Evolutionary conservation across 2,797 vertebrate genomes (phyloP).

Genomic region (Lemur catta): DNA sequence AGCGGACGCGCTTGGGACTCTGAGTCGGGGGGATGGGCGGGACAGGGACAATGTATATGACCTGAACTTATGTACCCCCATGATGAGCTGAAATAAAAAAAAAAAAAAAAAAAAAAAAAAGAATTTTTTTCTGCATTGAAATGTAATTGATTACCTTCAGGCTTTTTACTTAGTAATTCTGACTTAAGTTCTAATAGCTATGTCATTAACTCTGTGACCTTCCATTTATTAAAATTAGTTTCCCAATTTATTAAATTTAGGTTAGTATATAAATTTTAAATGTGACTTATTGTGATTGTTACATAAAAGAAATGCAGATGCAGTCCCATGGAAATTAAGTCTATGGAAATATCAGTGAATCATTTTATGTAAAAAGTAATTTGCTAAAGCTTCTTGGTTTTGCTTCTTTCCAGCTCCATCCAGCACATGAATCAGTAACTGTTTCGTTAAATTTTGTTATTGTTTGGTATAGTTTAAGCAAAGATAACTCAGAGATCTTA

Average conservation of each 20-base stretch:
- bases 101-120: too few relatives aligned
- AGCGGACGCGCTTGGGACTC: too few relatives aligned
- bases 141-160: conserved; percentile 16
- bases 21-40: too few relatives aligned
- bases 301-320: background rate
- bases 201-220: background rate
- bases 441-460: background rate
- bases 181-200: background rate
- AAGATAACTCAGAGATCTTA: conserved; percentile 18
- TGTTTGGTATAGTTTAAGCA: background rate
- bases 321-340: background rate
- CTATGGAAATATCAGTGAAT: background rate
- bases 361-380: background rate
- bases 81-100: too few relatives aligned
- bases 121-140: background rate
- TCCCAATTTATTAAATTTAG: conserved; percentile 12
- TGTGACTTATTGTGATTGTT: background rate
- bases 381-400: background rate
- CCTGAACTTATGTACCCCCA: too few relatives aligned
- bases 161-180: conserved; percentile 3
- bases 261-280: background rate
- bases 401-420: background rate
- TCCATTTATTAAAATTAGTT: conserved; percentile 3
- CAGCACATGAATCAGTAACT: background rate
- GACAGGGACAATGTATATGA: too few relatives aligned